These are phyloP conservation scores for Bombycilla garrulus DNA, from an alignment of 2,113 vertebrate species.

Conservation along the genomic window DNA sequence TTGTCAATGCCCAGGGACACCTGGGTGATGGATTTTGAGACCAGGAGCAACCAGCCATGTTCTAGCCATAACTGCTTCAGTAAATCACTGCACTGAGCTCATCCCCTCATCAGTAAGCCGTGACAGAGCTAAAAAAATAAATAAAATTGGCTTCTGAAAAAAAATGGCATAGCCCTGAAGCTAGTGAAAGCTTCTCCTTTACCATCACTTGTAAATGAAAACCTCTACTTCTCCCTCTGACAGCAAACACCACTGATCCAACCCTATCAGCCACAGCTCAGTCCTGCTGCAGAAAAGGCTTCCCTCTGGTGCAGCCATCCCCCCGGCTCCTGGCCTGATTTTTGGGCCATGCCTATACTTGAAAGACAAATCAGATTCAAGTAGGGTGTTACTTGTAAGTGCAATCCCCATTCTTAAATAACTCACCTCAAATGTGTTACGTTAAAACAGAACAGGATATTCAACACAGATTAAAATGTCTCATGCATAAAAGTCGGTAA, in stretches of 20 bases:
- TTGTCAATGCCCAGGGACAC: not conserved
- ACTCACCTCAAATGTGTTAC: not conserved
- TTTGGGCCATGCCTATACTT: not conserved
- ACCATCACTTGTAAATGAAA: not conserved
- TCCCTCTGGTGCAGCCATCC: not conserved
- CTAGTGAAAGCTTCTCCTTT: not conserved
- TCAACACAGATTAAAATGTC: not conserved
- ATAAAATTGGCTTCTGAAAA: not conserved
- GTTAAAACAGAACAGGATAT: not conserved
- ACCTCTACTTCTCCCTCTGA: not conserved
- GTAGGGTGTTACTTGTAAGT: not conserved
- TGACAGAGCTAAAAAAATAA: not conserved
- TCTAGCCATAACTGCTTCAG: not conserved
- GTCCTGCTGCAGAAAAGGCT: not conserved
- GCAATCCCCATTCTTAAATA: not conserved
- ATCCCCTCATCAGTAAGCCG: not conserved
- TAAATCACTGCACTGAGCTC: not conserved
- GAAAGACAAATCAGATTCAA: not conserved
- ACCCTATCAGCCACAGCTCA: not conserved
- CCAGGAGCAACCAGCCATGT: not conserved
- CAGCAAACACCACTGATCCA: not conserved
- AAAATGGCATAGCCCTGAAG: not conserved
- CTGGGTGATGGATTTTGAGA: not conserved
- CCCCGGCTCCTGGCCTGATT: not conserved
- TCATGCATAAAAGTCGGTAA: not conserved